Evolutionary conservation across 2,888 invertebrate species (phyloP).

Genomic region (Dryobotodes eremita): DNA sequence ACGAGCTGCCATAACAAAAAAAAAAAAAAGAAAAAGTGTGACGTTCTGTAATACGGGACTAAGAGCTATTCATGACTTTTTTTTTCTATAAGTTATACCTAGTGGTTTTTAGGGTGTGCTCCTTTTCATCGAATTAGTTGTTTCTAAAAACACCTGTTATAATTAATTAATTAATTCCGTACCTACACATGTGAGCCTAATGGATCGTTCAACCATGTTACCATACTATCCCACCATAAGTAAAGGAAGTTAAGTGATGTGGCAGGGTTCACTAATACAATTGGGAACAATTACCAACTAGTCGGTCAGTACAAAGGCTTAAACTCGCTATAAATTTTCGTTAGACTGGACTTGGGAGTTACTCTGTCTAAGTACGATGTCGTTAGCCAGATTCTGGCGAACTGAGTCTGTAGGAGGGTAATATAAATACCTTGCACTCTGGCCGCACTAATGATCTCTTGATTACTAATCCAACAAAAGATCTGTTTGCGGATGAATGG

Average conservation of each 20-base stretch:
- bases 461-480: neutral
- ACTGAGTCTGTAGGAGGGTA: neutral
- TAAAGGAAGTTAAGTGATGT: conserved; percentile 11
- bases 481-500: neutral
- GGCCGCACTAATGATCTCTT: neutral
- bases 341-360: conserved; percentile 16
- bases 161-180: too few relatives aligned
- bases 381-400: neutral
- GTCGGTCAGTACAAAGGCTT: neutral
- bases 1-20: too few relatives aligned
- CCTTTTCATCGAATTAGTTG: too few relatives aligned
- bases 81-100: too few relatives aligned
- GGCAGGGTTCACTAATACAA: conserved; percentile 26
- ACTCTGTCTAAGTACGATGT: neutral
- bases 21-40: too few relatives aligned
- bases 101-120: too few relatives aligned
- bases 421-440: neutral
- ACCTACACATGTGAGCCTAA: too few relatives aligned
- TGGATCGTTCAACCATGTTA: too few relatives aligned
- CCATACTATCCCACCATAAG: neutral
- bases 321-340: conserved; percentile 11
- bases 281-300: conserved; percentile 28
- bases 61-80: too few relatives aligned
- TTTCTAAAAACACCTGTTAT: too few relatives aligned
- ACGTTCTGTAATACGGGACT: too few relatives aligned